Evolutionary conservation across 2,797 vertebrate species (phyloP), one percentile per base, ranked within the genome.

Genomic region (Spatula versicolor): DNA sequence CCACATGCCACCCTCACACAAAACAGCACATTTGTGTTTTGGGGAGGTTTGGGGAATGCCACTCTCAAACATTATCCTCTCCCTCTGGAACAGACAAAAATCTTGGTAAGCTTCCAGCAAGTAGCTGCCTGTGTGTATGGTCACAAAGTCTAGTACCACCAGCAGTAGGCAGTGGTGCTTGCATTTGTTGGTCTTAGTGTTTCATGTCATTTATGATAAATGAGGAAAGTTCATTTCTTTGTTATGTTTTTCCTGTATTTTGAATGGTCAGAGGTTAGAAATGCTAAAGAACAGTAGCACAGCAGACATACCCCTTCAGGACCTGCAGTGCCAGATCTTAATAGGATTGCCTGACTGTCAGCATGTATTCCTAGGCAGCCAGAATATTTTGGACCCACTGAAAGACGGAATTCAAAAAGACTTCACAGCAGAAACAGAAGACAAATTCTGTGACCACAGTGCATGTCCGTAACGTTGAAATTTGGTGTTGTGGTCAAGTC

Each of bases 1-100:
- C 30, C 26, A 2, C 10, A 25, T 68, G 73, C 45, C 30, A 35
- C 56, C 35, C 66, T 56, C 66, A 28, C 33, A 19, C n/a, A 69
- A 3, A 13, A 1, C 37, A 3, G 35, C 13, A 25, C 1, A 0
- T 48, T 46, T 19, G 11, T 63, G 39, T 46, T 33, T 18, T 6
- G 58, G 31, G 64, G 41, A 45, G 56, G 3, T 13, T 2, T 28
- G 64, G 48, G 72, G n/a, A 35, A 41, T 25, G 67, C 62, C 50
- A 19, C 0, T 0, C 37, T 69, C 79, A 25, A 10, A 7, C 0
- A 0, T 6, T n/a, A 13, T 8, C 25, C 14, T 12, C 50, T 75
- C 41, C 12, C 7, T 6, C 54, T 72, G 25, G 19, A 50, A 2
- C 28, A 19, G 22, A 6, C 41, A 45, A 50, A 8, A 37, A 6